These are phyloP conservation scores for Leuciscus idus DNA, from an alignment of 2,113 vertebrate genomes.

Conservation along the genomic window DNA sequence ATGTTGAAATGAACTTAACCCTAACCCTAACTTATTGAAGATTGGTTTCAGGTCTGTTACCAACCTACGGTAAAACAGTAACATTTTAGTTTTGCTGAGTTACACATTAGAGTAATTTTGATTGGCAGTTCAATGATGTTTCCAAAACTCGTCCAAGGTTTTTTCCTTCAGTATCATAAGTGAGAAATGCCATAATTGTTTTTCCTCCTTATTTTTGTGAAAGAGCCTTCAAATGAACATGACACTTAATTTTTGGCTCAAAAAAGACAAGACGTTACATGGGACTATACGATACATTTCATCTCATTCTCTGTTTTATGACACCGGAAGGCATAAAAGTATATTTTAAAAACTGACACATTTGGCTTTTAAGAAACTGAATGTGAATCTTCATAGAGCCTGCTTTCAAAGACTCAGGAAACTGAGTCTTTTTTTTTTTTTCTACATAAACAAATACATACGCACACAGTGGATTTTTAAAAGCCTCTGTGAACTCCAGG, in stretches of 20 bases:
- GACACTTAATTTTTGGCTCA: slow-evolving; percentile 48
- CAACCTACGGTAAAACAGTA: not conserved
- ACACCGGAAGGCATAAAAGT: slow-evolving; percentile 33
- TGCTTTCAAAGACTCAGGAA: slow-evolving; percentile 28
- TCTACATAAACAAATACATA: slow-evolving; percentile 24
- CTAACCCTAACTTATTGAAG: not conserved
- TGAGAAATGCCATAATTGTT: slow-evolving; percentile 30
- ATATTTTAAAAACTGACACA: slow-evolving; percentile 48
- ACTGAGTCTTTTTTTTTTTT: not conserved
- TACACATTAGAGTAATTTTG: slow-evolving; percentile 1
- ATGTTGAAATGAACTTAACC: not conserved
- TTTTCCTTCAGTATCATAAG: slow-evolving; percentile 10
- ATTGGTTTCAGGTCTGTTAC: not conserved
- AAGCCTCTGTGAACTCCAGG: slow-evolving; percentile 50
- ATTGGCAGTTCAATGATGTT: slow-evolving; percentile 12
- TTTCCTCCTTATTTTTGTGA: slow-evolving; percentile 23
- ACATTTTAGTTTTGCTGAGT: not conserved
- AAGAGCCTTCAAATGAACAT: slow-evolving; percentile 26
- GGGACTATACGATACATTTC: slow-evolving; percentile 2
- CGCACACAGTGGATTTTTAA: slow-evolving; percentile 24
- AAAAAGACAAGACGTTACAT: not conserved
- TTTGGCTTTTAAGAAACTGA: slow-evolving; percentile 37
- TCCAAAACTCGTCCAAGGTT: slow-evolving; percentile 15
- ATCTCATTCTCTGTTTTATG: slow-evolving; percentile 14
- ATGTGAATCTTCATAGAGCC: slow-evolving; percentile 45